phyloP scores from a whole-genome alignment of 2,888 invertebrate species.

The Eristalis tenax region DNA sequence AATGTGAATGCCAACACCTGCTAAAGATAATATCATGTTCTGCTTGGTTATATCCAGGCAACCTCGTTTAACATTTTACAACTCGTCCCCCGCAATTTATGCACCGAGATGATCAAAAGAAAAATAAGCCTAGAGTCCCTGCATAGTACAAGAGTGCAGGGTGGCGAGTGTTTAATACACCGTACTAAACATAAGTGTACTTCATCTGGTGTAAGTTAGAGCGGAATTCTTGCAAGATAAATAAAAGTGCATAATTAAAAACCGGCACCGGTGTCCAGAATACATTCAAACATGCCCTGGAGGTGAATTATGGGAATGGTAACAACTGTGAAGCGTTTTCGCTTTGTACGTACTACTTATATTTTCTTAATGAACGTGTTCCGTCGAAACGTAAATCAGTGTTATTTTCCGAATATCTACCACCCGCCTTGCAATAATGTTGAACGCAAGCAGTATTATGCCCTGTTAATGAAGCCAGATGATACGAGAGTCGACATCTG shows the following conservation, averaged over 20 bases:
- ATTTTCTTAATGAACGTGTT: background rate
- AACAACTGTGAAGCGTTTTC: background rate
- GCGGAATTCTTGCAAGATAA: background rate
- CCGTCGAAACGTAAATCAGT: background rate
- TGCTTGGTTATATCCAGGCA: no score
- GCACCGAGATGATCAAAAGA: no score
- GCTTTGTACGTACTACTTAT: background rate
- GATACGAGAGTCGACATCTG: conserved; percentile 1
- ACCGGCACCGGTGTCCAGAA: background rate
- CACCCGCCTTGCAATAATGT: background rate
- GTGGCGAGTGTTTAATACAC: background rate
- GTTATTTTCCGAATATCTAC: background rate
- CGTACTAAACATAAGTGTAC: background rate
- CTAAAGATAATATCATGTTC: no score
- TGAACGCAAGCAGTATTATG: background rate
- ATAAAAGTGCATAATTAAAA: background rate
- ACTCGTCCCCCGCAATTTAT: no score
- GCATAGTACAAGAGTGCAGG: no score
- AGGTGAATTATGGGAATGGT: background rate
- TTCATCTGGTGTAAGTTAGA: background rate
- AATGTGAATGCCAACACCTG: no score
- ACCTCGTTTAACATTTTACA: no score
- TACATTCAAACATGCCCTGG: background rate
- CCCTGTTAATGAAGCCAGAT: conserved; percentile 8
- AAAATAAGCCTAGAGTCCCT: no score